Evolutionary conservation across 2,797 vertebrate species (phyloP).

Genomic region (Martes flavigula): DNA sequence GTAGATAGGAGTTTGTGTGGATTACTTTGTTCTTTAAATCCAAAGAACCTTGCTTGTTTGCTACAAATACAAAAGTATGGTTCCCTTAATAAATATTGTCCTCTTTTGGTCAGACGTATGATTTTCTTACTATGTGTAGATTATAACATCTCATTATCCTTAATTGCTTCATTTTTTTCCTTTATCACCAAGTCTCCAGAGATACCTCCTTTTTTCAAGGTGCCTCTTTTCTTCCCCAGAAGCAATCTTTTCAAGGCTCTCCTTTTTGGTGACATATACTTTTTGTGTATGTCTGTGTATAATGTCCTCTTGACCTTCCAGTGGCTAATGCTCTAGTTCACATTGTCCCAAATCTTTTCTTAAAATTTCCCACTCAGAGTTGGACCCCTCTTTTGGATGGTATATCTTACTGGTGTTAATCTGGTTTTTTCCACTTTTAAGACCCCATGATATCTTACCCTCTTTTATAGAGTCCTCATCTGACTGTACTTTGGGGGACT

Average conservation of each 20-base stretch:
- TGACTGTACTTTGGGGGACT: neutral
- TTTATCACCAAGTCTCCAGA: neutral
- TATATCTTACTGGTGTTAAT: neutral
- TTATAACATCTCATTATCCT: neutral
- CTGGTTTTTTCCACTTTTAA: neutral
- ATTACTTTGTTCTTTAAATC: neutral
- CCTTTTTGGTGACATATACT: neutral
- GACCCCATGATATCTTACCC: neutral
- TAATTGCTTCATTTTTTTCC: neutral
- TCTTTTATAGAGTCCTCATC: neutral
- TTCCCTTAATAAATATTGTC: neutral
- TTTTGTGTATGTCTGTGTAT: neutral
- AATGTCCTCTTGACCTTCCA: neutral
- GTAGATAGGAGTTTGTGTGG: neutral
- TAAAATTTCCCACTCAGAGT: neutral
- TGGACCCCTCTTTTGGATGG: neutral
- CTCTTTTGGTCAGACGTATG: neutral
- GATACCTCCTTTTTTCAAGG: neutral
- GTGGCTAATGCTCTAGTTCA: neutral
- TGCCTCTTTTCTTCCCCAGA: neutral
- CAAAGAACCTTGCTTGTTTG: neutral
- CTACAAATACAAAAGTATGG: neutral
- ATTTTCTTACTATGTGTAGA: neutral
- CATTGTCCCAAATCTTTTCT: neutral
- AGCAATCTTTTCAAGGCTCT: neutral